These are phyloP conservation scores for Oxygymnocypris stewartii DNA, from an alignment of 2,113 vertebrate genomes.

Conservation along the genomic window DNA sequence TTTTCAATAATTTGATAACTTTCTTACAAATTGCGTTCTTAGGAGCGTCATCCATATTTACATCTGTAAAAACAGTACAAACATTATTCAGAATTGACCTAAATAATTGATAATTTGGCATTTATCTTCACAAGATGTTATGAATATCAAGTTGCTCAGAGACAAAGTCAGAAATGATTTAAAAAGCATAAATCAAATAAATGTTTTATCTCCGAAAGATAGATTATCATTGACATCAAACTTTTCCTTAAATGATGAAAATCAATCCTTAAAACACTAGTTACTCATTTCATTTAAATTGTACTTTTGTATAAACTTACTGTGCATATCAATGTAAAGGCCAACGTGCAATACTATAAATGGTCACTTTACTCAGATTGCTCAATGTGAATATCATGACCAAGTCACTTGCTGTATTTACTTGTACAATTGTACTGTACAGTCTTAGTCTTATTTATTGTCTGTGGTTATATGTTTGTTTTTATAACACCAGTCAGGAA, in stretches of 20 bases:
- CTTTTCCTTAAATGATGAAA: background rate
- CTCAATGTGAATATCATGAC: no score
- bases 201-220: background rate
- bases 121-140: background rate
- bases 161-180: background rate
- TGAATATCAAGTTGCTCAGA: background rate
- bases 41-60: background rate
- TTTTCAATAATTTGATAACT: slow-evolving; percentile 3
- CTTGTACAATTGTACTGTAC: no score
- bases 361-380: no score
- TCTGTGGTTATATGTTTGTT: no score
- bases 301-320: no score
- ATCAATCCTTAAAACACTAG: background rate
- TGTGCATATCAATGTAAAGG: no score
- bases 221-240: background rate
- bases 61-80: slow-evolving; percentile 31
- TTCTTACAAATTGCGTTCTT: background rate
- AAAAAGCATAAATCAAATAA: background rate
- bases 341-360: no score
- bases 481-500: no score
- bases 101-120: background rate
- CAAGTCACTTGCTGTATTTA: no score
- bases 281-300: no score
- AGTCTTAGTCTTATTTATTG: no score
- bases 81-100: background rate